phyloP scores from a whole-genome alignment of 2,797 vertebrate species.

The Catharus ustulatus region DNA sequence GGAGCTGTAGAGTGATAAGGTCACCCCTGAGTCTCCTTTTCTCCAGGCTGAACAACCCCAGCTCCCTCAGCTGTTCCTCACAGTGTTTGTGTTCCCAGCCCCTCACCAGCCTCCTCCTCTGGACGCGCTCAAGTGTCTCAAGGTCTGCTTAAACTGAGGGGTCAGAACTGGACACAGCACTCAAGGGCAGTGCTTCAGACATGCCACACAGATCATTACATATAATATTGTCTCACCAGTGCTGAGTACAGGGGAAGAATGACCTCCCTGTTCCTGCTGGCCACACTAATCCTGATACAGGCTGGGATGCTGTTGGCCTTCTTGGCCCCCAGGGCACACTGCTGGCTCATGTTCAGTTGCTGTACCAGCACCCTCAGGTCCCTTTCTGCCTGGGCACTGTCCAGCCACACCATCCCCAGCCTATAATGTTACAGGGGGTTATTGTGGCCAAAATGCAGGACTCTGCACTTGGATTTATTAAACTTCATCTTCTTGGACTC shows the following conservation, averaged over 20 bases:
- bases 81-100: background rate
- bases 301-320: background rate
- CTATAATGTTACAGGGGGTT: rapidly evolving
- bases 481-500: background rate
- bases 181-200: background rate
- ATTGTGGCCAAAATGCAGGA: background rate
- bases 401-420: rapidly evolving
- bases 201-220: too few relatives aligned
- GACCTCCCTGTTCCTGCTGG: background rate
- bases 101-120: background rate
- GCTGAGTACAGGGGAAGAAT: rapidly evolving
- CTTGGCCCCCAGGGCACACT: background rate
- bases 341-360: background rate
- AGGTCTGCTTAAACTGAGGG: background rate
- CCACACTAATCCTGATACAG: rapidly evolving
- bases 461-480: rapidly evolving
- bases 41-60: rapidly evolving
- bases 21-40: background rate
- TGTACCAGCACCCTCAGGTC: background rate
- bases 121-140: rapidly evolving
- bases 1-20: background rate
- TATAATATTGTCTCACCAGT: background rate
- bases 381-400: background rate
- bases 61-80: rapidly evolving
- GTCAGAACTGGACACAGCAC: background rate